These are phyloP conservation scores for Neodiprion lecontei DNA, from an alignment of 1,140 invertebrate species.

Conservation along the genomic window DNA sequence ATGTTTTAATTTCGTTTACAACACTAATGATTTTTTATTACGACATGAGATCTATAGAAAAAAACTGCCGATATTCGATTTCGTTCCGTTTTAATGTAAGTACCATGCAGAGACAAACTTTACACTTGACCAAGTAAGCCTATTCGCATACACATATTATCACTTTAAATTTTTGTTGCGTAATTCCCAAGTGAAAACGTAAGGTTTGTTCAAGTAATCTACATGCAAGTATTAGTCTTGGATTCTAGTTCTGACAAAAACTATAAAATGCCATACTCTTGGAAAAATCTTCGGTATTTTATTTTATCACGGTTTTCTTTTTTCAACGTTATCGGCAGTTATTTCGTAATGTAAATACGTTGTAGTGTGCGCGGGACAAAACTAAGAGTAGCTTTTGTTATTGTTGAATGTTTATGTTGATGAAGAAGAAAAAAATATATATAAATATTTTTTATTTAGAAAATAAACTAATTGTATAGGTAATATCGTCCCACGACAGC, in stretches of 20 bases:
- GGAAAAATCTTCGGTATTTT: background rate
- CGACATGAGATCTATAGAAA: too few species aligned
- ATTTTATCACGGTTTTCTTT: background rate
- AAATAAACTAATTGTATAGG: slow-evolving; percentile 1
- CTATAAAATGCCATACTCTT: background rate
- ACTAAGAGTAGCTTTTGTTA: slow-evolving; percentile 14
- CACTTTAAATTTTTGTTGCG: too few species aligned
- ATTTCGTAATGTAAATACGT: slow-evolving; percentile 21
- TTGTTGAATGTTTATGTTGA: slow-evolving; percentile 26
- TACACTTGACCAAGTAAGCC: background rate
- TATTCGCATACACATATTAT: background rate
- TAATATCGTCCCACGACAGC: background rate
- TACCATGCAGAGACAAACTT: background rate
- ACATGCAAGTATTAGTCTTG: background rate
- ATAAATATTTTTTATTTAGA: slow-evolving; percentile 13
- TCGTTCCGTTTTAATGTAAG: background rate
- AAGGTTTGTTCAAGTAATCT: background rate
- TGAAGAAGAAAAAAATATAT: background rate
- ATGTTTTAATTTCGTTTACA: too few species aligned
- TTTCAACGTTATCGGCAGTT: background rate
- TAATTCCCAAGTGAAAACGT: too few species aligned
- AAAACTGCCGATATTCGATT: too few species aligned
- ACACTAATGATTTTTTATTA: too few species aligned
- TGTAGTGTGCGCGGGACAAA: slow-evolving; percentile 14
- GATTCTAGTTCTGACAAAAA: background rate